Conservation (phyloP, 2,888 invertebrate genomes). For the Gortyna flavago region DNA sequence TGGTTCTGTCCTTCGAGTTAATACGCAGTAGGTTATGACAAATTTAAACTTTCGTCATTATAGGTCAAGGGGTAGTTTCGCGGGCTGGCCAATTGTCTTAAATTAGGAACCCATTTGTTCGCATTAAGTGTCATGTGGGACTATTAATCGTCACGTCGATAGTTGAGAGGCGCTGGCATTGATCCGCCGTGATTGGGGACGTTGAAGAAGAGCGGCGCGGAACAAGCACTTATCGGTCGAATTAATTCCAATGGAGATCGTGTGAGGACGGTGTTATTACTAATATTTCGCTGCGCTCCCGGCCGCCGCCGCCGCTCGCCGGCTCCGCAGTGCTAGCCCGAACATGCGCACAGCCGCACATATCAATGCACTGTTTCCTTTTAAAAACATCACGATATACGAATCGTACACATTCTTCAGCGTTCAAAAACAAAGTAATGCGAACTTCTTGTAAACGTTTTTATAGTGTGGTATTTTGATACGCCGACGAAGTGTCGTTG, state of each 20-base stretch:
- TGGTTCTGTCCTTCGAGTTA: conserved; percentile 36
- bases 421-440: conserved; percentile 70
- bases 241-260: conserved; percentile 71
- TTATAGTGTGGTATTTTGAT: conserved; percentile 70
- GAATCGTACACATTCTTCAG: conserved; percentile 68
- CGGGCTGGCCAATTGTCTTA: conserved; percentile 80
- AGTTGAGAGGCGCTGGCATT: conserved; percentile 64
- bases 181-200: conserved; percentile 65
- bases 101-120: conserved; percentile 85
- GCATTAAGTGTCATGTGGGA: conserved; percentile 76
- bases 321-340: conserved; percentile 63
- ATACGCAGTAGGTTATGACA: conserved; percentile 52
- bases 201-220: conserved; percentile 60
- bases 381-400: conserved; percentile 76
- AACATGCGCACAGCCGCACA: conserved; percentile 80
- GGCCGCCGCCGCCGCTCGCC: conserved; percentile 47
- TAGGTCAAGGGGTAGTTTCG: conserved; percentile 71
- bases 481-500: conserved; percentile 51
- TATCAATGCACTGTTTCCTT: conserved; percentile 68
- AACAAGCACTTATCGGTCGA: conserved; percentile 64
- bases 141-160: conserved; percentile 77
- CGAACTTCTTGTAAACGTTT: conserved; percentile 65
- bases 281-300: conserved; percentile 50
- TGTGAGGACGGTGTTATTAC: conserved; percentile 64
- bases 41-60: conserved; percentile 71